Base-by-base conservation (phyloP, 2,888 invertebrate species). In the Microctonus hyperodae region DNA sequence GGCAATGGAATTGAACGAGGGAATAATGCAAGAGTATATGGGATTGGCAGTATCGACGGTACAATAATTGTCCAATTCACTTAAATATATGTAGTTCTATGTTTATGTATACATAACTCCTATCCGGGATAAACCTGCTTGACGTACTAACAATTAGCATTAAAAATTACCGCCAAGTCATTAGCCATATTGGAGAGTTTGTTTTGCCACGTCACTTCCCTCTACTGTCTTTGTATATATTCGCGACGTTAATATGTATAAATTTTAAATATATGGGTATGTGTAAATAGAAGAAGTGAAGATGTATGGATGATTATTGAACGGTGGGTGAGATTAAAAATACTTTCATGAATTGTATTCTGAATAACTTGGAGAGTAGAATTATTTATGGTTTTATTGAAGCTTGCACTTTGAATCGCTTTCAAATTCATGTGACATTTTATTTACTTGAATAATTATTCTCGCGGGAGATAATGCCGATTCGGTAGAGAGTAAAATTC, bases 1-100 rank as follows among this genome's bases (percentile, higher is more conserved):
- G 65, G 65, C 60, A 56, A 70, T 70, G 65, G 70, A 71, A 71
- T 67, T 68, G 71, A 68, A 70, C 68, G 62, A 61, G 35, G 65
- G 28, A 63, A 70, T 71, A 70, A 70, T 71, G 67, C 68, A 70
- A 62, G 48, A 69, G 65, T 64, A 44, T 44, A 44, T 44, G 44
- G 16, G 28, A 7, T 28, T 5, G 28, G 44, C 16, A n/a, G 44
- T 4, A 16, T 48, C 23, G 35, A 66, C 68, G 33, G 69, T 44
- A 66, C 58, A 71, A 71, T 71, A 62, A 71, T 70, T 71, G 68
- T 70, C 67, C 68, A 64, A 62, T 62, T 37, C 62, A 53, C 53
- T 53, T 35, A 20, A 13, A 2, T 62, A 57, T 33, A 40, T 62
- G 33, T 55, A 64, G 44, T 25, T 60, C 22, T 28, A 28, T 28